Base-by-base conservation (phyloP, 2,797 vertebrate species). In the Odontamblyopus rebecca region DNA sequence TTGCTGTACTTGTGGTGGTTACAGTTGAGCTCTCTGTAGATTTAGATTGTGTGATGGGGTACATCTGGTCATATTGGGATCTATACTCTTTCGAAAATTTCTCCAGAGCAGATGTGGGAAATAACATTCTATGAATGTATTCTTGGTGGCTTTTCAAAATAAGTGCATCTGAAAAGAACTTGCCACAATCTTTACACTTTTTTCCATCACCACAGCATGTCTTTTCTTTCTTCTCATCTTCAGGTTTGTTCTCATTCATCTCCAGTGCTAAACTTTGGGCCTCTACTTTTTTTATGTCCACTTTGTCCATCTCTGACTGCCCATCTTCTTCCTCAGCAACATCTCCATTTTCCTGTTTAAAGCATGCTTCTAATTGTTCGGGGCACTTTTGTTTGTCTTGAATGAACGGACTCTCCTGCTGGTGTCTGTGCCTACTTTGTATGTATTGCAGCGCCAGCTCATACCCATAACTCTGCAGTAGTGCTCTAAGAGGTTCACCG, bases 141-240 rank as follows among this genome's bases (percentile, higher is more conserved):
- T 99, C 98, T 68, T 98, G 96, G 89, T 99, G 98, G 86, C 96
- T 99, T 93, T 99, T 99, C 74, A 99, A 93, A 84, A 99, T 97
- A 88, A 99, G 92, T 78, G 95, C 92, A 85, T 99, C 98, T 70
- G 98, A 99, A 78, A 99, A 99, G 54, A 96, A 83, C 88, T 99
- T 99, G 77, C 97, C 94, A 0, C 98, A 99, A 0, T 96, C 94
- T 57, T 91, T 89, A 1, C 98, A 99, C 82, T 96, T 96, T 89
- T 95, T 95, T 62, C 86, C 88, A 59, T 12, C 74, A 66, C 65
- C 69, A 83, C 88, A 91, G 69, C 91, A 89, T 62, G 8, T 61
- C 82, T 85, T 91, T 29, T 75, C 70, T 68, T 79, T 80, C 18
- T 82, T 81, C 65, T 62, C 13, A 0, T 30, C 69, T 71, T 77